These are phyloP conservation scores for Drosophila teissieri DNA, from an alignment of 1,140 invertebrate species.

Conservation along the genomic window DNA sequence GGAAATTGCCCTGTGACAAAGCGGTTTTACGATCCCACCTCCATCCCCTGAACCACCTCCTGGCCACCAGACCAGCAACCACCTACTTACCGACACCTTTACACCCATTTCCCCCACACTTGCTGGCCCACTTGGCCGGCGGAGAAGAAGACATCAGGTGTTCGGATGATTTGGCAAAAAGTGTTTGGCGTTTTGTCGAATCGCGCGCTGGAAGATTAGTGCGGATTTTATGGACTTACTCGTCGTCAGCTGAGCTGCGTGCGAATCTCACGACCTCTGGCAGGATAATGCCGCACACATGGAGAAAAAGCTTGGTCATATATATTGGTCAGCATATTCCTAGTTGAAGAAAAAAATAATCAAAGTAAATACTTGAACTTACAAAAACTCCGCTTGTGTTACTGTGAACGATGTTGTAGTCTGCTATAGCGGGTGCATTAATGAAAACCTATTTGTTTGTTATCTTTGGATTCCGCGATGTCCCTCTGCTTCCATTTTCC, in stretches of 20 bases:
- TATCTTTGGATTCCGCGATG: no score
- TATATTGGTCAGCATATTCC: no score
- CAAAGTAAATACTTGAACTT: no score
- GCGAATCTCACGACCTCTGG: constrained; percentile 47
- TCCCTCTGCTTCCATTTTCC: no score
- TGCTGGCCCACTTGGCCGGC: constrained; percentile 33
- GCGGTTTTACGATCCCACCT: constrained; percentile 73
- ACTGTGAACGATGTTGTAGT: no score
- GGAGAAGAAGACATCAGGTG: constrained; percentile 75
- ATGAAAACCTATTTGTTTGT: no score
- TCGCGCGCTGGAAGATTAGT: constrained; percentile 72
- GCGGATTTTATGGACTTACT: constrained; percentile 81
- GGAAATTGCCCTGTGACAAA: constrained; percentile 76
- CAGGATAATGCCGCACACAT: constrained; percentile 6
- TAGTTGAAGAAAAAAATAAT: no score
- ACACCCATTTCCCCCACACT: constrained; percentile 18
- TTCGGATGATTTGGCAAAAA: constrained; percentile 81
- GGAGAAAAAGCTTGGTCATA: not conserved
- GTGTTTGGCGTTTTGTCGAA: constrained; percentile 79
- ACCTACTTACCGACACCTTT: constrained; percentile 2
- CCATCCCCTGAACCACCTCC: constrained; percentile 10
- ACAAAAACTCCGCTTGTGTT: no score
- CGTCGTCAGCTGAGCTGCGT: constrained; percentile 70
- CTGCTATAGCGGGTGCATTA: no score
- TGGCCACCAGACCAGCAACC: not conserved